These are phyloP conservation scores for Tipula confusa DNA, from an alignment of 2,888 invertebrate genomes.

Conservation along the genomic window DNA sequence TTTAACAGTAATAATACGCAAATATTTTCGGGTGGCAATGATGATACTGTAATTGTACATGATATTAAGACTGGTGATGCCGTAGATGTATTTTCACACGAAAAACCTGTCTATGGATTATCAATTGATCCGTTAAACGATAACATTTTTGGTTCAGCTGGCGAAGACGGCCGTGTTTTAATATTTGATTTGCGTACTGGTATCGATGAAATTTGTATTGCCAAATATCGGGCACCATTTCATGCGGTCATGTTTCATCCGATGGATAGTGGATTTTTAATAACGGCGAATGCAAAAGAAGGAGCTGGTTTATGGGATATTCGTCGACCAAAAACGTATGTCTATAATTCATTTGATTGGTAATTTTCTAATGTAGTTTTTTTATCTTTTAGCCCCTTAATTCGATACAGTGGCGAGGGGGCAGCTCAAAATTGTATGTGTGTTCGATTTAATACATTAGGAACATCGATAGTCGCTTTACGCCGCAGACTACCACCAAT, in stretches of 20 bases:
- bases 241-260: slow-evolving; percentile 96
- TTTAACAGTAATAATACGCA: slow-evolving; percentile 74
- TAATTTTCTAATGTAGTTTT: slow-evolving; percentile 35
- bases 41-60: slow-evolving; percentile 89
- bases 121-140: slow-evolving; percentile 82
- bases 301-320: slow-evolving; percentile 89
- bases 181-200: slow-evolving; percentile 72
- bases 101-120: slow-evolving; percentile 85
- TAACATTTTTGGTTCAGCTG: slow-evolving; percentile 80
- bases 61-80: slow-evolving; percentile 64
- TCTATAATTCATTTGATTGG: slow-evolving; percentile 30
- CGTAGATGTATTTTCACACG: slow-evolving; percentile 73
- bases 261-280: slow-evolving; percentile 69
- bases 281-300: slow-evolving; percentile 85
- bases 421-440: slow-evolving; percentile 82
- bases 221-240: slow-evolving; percentile 72
- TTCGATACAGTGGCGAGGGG: slow-evolving; percentile 61
- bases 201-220: slow-evolving; percentile 56
- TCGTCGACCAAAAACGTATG: slow-evolving; percentile 72
- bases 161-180: slow-evolving; percentile 84
- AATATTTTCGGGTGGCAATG: slow-evolving; percentile 91
- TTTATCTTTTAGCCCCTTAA: slow-evolving; percentile 61
- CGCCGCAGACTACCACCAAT: slow-evolving; percentile 84
- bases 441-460: slow-evolving; percentile 79
- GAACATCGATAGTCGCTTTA: slow-evolving; percentile 73